Conservation (phyloP, 2,797 vertebrate genomes). For the Jordanella pulchra region DNA sequence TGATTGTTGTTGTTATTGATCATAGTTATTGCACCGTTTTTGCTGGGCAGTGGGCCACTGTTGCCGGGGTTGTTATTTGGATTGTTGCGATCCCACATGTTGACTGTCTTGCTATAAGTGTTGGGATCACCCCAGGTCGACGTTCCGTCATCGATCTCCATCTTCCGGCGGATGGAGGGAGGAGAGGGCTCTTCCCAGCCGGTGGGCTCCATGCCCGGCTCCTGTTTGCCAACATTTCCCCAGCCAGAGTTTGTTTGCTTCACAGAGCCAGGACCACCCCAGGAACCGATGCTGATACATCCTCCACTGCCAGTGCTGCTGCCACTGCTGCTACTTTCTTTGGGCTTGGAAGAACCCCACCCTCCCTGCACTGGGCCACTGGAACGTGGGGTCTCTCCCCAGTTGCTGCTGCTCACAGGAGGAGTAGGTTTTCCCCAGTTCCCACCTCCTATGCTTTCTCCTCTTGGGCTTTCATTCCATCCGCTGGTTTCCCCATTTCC, state of each 20-base stretch:
- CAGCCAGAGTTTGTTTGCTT: conserved; percentile 88
- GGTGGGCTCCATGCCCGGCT: conserved; percentile 86
- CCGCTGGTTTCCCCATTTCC: conserved; percentile 83
- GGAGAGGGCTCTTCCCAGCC: conserved; percentile 98
- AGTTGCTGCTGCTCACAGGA: conserved; percentile 78
- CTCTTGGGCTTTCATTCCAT: conserved; percentile 88
- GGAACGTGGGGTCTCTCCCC: conserved; percentile 76
- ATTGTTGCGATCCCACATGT: conserved; percentile 97
- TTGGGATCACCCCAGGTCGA: conserved; percentile 97
- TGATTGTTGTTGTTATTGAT: conserved; percentile 79
- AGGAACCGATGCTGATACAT: conserved; percentile 79
- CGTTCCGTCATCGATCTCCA: conserved; percentile 98
- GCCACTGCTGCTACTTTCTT: conserved; percentile 79
- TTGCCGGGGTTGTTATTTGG: conserved; percentile 85
- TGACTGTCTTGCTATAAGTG: conserved; percentile 90
- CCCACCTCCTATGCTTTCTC: conserved; percentile 80
- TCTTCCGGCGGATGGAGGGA: conserved; percentile 94
- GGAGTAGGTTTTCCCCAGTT: conserved; percentile 71
- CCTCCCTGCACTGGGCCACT: conserved; percentile 82
- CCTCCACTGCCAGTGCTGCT: conserved; percentile 75
- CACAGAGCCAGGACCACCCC: conserved; percentile 91
- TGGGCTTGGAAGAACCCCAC: conserved; percentile 90
- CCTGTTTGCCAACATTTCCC: conserved; percentile 77
- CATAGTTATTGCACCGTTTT: conserved; percentile 68
- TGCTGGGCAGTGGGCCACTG: conserved; percentile 64